Evolutionary conservation across 53 echinoderm and acorn worm genomes (phyloP), one percentile per base, ranked within the genome.

Genomic region (Patiria pectinifera): DNA sequence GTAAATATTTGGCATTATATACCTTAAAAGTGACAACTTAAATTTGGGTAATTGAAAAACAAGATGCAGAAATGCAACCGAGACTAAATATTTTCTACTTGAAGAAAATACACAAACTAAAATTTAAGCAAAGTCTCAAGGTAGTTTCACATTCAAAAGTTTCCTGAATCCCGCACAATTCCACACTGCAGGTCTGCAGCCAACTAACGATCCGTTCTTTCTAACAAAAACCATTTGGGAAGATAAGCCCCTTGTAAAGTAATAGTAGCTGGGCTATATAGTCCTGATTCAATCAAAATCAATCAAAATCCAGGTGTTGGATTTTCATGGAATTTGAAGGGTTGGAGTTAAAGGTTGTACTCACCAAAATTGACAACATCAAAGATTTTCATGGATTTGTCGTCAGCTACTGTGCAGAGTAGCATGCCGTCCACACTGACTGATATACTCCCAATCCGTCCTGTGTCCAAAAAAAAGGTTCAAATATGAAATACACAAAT

Each of bases 311-410:
- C 53, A 53, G 53, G 53, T 53, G 53, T 53, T 53, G 53, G 53
- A 53, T 8, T 53, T 53, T 53, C 6, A 66, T 66, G 14, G 66
- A 3, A 66, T 66, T 66, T 11, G 0, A 66, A 66, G 14, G 66
- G 66, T 66, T 66, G 66, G 60, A 18, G 66, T 66, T 18, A 66
- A 16, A 18, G 66, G 6, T 7, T 74, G 48, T 71, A 82, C 99
- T 97, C 86, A 99, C 99, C 99, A 97, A 99, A 99, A 90, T 95
- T 97, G 60, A 97, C 89, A 13, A 99, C 95, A 89, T 99, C 99
- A 95, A 99, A 99, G 69, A 99, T 97, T 88, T 99, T 99, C n/a
- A 96, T 86, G 47, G 99, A 91, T 89, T 99, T 99, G 90, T 99
- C 99, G 61, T 97, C 96, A 16, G 97, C 91, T 62, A 97, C 85